These are phyloP conservation scores for Heteronetta atricapilla DNA, from an alignment of 2,113 vertebrate genomes.

Conservation along the genomic window DNA sequence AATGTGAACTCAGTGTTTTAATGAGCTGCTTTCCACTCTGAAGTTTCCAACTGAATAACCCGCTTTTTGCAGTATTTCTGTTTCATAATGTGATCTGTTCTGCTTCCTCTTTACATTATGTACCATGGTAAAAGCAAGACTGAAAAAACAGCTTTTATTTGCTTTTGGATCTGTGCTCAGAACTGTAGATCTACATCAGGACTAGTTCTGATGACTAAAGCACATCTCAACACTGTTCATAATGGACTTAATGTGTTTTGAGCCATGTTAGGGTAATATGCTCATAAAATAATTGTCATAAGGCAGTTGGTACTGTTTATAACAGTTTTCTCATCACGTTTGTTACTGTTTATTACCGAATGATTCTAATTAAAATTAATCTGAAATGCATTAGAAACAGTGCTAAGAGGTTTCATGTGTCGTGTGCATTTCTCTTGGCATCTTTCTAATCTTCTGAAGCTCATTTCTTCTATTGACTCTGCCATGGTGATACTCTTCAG, in stretches of 20 bases:
- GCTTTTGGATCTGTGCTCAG: not conserved
- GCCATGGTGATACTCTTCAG: not conserved
- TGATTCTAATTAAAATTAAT: conserved; percentile 7
- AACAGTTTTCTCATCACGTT: not conserved
- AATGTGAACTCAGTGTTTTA: not conserved
- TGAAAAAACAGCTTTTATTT: not conserved
- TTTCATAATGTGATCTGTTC: not conserved
- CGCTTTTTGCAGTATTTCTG: not conserved
- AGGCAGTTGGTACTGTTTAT: not conserved
- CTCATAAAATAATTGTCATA: conserved; percentile 14
- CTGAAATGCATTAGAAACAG: conserved; percentile 26
- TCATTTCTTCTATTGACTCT: not conserved
- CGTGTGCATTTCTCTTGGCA: not conserved
- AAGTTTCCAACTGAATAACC: not conserved
- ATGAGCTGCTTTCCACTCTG: not conserved
- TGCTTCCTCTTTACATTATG: not conserved
- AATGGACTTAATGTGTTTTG: not conserved
- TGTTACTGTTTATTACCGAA: not conserved
- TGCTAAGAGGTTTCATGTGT: not conserved
- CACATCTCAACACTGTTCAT: not conserved
- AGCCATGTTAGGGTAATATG: not conserved
- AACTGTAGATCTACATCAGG: not conserved
- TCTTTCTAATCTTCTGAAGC: not conserved
- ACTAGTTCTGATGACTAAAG: not conserved
- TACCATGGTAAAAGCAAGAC: not conserved